Percentiles rank a stretch among this genome's conserved stretches.
Evolutionary conservation across 2,797 vertebrate species (phyloP).

Genomic region (Mycteria americana): DNA sequence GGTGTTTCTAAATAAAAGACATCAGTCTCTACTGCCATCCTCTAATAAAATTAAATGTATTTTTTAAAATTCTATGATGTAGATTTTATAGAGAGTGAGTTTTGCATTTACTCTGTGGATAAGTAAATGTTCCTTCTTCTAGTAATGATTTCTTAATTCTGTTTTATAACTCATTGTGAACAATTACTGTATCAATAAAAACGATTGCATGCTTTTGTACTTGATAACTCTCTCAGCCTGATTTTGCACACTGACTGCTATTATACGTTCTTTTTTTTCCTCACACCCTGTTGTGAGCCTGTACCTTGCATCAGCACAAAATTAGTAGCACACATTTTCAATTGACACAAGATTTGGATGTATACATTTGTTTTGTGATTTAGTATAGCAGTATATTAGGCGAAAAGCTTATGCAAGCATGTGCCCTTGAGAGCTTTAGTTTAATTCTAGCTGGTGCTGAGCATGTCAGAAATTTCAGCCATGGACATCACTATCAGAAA

Average conservation of each 20-base stretch:
- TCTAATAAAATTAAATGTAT: neutral
- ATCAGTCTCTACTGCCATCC: neutral
- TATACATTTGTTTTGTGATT: constrained; percentile 18
- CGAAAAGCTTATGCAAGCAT: neutral
- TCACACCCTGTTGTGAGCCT: neutral
- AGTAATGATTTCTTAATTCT: constrained; percentile 24
- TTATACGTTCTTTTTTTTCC: neutral
- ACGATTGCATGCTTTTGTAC: neutral
- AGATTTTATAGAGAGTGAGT: neutral
- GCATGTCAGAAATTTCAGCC: constrained; percentile 25
- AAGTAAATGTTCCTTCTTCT: neutral
- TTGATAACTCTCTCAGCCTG: neutral
- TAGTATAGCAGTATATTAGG: neutral
- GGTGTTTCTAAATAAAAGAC: constrained; percentile 11
- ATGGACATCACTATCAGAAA: neutral
- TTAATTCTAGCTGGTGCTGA: constrained; percentile 38
- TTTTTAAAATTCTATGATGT: neutral
- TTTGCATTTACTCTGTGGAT: neutral
- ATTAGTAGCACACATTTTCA: constrained; percentile 1
- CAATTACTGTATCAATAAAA: constrained; percentile 13
- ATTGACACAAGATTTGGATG: neutral
- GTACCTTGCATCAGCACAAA: neutral
- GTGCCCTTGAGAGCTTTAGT: constrained; percentile 33
- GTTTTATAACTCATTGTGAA: neutral
- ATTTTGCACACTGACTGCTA: neutral